Base-by-base conservation (phyloP, 1,140 invertebrate species). In the Drosophila tropicalis region DNA sequence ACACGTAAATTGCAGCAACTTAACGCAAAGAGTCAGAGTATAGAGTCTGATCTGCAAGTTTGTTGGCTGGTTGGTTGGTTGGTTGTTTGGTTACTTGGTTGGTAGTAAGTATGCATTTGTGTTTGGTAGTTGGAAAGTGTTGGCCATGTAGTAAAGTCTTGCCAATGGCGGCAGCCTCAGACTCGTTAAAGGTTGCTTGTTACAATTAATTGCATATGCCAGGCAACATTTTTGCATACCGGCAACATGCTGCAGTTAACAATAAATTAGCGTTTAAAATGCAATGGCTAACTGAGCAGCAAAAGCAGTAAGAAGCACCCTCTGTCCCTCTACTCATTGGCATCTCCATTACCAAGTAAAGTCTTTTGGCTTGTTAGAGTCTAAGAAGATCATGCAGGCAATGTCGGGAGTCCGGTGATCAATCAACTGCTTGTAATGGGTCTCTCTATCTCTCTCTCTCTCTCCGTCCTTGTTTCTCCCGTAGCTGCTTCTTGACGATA, bases 221-320 rank as follows among this genome's bases (percentile, higher is more conserved):
- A 79, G 76, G 72, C 56, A 69, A 66, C 79, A 89, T 87, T 87
- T 87, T 87, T 87, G 83, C 84, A 87, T 87, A 87, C 76, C 76
- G 76, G 84, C 83, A 87, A 83, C 83, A 87, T 87, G 83, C 76
- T 87, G 83, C 80, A 89, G 84, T 87, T 83, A 87, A 87, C 83
- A 87, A 87, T 87, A 89, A 87, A 87, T 87, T 87, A 87, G 84
- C 84, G 84, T 89, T 89, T 87, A 83, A 87, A 87, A 86, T 87
- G 82, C 82, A 87, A 86, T 85, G 78, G 70, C 67, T 44, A 36
- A 12, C 70, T 54, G 72, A 60, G 34, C 44, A 55, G 57, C 39
- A 39, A 29, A 29, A 29, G 36, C 36, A 39, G 12, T 12, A 39
- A 39, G 10, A 39, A 39, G 12, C 36, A 39, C 36, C 12, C 36